phyloP scores from a whole-genome alignment of 1,140 invertebrate genomes.

The Caenorhabditis brenneri region DNA sequence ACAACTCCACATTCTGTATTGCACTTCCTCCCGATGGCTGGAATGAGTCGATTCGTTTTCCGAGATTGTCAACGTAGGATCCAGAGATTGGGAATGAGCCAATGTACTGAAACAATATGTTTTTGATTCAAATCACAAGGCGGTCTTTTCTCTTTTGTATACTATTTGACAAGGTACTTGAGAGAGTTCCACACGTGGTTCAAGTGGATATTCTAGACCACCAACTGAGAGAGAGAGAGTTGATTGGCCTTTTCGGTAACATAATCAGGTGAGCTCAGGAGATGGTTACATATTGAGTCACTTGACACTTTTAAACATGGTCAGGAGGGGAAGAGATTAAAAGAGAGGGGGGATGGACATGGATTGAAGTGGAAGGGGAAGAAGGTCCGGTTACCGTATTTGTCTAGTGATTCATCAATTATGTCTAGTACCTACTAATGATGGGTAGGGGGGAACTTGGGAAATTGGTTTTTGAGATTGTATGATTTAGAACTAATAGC shows the following conservation, averaged over 20 bases:
- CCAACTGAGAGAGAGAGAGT: too few relatives aligned
- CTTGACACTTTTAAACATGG: conserved; percentile 40
- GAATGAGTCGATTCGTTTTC: not conserved
- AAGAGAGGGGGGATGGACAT: not conserved
- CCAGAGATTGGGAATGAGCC: conserved; percentile 18
- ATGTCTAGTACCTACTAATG: not conserved
- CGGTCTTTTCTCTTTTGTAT: not conserved
- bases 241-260: not conserved
- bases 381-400: not conserved
- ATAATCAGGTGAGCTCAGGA: conserved; percentile 14
- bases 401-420: not conserved
- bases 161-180: conserved; percentile 4
- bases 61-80: not conserved
- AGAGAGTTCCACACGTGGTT: not conserved
- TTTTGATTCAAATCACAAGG: not conserved
- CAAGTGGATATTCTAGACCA: conserved; percentile 28
- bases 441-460: not conserved
- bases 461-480: too few relatives aligned
- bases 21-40: not conserved
- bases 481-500: too few relatives aligned
- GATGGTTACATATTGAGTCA: conserved; percentile 5
- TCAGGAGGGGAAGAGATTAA: not conserved
- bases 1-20: conserved; percentile 3
- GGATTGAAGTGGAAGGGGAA: too few relatives aligned
- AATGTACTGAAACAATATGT: conserved; percentile 3